Evolutionary conservation across 2,113 vertebrate genomes (phyloP).

Genomic region (Thalassoma bifasciatum): DNA sequence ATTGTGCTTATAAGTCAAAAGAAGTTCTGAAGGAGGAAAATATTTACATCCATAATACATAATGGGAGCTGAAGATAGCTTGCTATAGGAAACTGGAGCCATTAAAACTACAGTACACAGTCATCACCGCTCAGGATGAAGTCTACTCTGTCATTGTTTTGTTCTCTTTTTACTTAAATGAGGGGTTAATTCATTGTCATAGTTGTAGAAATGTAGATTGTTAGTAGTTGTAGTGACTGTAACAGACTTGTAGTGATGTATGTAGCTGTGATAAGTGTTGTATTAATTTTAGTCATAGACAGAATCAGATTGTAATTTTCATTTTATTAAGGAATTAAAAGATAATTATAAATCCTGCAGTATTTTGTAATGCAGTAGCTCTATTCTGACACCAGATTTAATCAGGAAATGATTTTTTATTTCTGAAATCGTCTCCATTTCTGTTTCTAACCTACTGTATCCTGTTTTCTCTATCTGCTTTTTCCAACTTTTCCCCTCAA

Average conservation of each 20-base stretch:
- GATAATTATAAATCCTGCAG: constrained; percentile 3
- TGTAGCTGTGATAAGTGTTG: constrained; percentile 41
- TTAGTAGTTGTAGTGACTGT: constrained; percentile 31
- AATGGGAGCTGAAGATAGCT: constrained; percentile 2
- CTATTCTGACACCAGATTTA: background rate
- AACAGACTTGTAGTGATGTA: constrained; percentile 39
- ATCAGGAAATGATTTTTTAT: constrained; percentile 3
- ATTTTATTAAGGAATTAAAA: background rate
- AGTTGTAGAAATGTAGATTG: constrained; percentile 12
- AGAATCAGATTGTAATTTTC: constrained; percentile 5
- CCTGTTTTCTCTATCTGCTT: constrained; percentile 60
- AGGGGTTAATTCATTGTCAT: constrained; percentile 4
- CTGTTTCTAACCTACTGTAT: constrained; percentile 52
- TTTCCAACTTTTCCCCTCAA: constrained; percentile 21
- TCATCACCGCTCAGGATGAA: constrained; percentile 48
- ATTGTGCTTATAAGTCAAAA: background rate
- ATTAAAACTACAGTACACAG: constrained; percentile 20
- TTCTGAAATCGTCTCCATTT: constrained; percentile 29
- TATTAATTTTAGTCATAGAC: constrained; percentile 23
- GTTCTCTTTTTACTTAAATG: constrained; percentile 10
- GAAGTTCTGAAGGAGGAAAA: background rate
- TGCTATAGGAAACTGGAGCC: constrained; percentile 5
- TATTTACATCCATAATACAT: background rate
- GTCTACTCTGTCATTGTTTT: constrained; percentile 25
- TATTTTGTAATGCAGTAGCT: background rate